Evolutionary conservation across 2,113 vertebrate genomes (phyloP).

Genomic region (Actinemys pallida): DNA sequence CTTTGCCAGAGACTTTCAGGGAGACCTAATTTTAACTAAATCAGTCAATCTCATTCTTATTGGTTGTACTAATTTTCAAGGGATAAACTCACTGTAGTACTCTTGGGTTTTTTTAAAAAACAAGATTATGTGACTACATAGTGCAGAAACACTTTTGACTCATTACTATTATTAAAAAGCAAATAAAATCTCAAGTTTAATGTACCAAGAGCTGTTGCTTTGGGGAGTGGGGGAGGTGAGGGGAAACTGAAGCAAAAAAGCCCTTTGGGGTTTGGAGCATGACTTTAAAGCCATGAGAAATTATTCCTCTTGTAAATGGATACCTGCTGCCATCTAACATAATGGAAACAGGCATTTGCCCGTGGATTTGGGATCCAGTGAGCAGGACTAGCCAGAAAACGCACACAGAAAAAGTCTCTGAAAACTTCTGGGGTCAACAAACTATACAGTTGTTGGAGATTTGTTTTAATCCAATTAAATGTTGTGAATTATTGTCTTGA

Average conservation of each 20-base stretch:
- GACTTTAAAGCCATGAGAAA: conserved; percentile 10
- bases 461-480: conserved; percentile 21
- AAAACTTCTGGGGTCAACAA: conserved; percentile 2
- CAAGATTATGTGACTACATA: conserved; percentile 16
- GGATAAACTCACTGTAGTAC: background rate
- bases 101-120: background rate
- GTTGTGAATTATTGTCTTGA: background rate
- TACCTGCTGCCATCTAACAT: background rate
- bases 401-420: background rate
- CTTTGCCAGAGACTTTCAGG: conserved; percentile 20
- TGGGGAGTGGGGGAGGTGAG: background rate
- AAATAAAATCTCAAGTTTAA: conserved; percentile 34
- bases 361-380: background rate
- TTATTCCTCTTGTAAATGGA: background rate
- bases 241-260: background rate
- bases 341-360: background rate
- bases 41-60: conserved; percentile 12
- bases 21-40: conserved; percentile 43
- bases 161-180: conserved; percentile 24
- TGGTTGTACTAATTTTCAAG: background rate
- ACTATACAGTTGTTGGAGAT: background rate
- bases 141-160: conserved; percentile 38
- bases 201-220: background rate
- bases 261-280: background rate
- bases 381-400: conserved; percentile 18